Evolutionary conservation across 2,797 vertebrate species (phyloP).

Genomic region (Thamnophis elegans): DNA sequence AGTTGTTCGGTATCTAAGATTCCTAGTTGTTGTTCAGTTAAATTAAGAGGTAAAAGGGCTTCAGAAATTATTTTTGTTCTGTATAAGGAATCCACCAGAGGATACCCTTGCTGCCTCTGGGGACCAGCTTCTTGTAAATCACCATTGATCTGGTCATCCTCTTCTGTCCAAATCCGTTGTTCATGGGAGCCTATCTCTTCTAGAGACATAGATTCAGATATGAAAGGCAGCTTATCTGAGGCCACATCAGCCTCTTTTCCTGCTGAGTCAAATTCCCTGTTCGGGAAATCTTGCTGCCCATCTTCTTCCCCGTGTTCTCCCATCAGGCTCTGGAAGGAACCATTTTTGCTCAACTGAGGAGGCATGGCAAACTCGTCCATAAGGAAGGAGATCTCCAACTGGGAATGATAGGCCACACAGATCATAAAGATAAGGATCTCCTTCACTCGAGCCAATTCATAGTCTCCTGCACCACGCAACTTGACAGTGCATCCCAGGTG

Average conservation of each 20-base stretch:
- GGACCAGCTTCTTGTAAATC: constrained; percentile 17
- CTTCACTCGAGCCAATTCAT: constrained; percentile 93
- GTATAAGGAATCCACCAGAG: constrained; percentile 63
- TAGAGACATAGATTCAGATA: constrained; percentile 66
- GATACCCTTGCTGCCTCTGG: constrained; percentile 60
- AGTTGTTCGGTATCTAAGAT: constrained; percentile 51
- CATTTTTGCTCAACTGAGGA: constrained; percentile 81
- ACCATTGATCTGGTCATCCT: constrained; percentile 57
- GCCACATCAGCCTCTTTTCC: constrained; percentile 68
- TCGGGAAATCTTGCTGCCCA: constrained; percentile 59
- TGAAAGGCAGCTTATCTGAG: constrained; percentile 60
- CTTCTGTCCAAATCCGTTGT: constrained; percentile 64
- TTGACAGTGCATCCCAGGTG: constrained; percentile 96
- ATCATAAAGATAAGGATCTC: constrained; percentile 96
- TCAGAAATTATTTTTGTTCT: constrained; percentile 72
- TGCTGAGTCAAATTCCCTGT: constrained; percentile 60
- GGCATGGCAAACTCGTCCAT: constrained; percentile 99
- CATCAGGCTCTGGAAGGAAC: constrained; percentile 86
- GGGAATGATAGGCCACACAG: constrained; percentile 96
- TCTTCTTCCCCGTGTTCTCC: constrained; percentile 75
- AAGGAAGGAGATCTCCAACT: constrained; percentile 98
- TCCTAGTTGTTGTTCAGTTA: constrained; percentile 66
- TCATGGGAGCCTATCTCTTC: constrained; percentile 63
- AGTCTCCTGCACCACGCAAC: constrained; percentile 89
- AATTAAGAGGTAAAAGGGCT: constrained; percentile 64